Evolutionary conservation across 2,797 vertebrate species (phyloP).

Genomic region (Chlorospingus semifuscus): DNA sequence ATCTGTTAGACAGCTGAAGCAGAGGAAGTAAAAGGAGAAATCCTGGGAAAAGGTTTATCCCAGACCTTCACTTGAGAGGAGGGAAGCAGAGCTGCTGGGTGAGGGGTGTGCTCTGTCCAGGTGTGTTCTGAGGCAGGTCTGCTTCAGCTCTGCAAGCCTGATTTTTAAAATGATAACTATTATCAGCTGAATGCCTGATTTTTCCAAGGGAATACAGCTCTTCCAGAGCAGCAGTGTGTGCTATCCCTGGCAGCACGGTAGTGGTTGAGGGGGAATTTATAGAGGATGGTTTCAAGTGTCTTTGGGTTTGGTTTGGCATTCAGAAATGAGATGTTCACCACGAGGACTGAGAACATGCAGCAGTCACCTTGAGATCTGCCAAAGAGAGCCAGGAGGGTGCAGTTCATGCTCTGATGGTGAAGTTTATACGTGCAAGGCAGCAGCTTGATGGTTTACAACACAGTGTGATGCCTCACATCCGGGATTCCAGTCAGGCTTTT

Average conservation of each 20-base stretch:
- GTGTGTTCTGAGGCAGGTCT: neutral
- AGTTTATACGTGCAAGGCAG: neutral
- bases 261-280: neutral
- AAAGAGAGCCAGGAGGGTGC: neutral
- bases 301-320: neutral
- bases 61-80: neutral
- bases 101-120: neutral
- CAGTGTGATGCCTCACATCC: neutral
- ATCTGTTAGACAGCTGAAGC: neutral
- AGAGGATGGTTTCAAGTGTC: neutral
- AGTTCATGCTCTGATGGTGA: neutral
- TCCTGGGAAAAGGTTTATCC: neutral
- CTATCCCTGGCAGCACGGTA: rapidly evolving
- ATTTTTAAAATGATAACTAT: neutral
- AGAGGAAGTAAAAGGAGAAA: neutral
- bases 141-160: neutral
- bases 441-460: neutral
- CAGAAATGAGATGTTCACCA: neutral
- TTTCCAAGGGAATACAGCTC: neutral
- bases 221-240: neutral
- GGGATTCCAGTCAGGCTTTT: neutral
- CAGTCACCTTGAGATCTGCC: neutral
- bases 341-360: neutral
- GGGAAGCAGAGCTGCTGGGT: neutral
- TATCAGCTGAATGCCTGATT: neutral